Base-by-base conservation (phyloP, 1,140 invertebrate species). In the Pogonomyrmex californicus region DNA sequence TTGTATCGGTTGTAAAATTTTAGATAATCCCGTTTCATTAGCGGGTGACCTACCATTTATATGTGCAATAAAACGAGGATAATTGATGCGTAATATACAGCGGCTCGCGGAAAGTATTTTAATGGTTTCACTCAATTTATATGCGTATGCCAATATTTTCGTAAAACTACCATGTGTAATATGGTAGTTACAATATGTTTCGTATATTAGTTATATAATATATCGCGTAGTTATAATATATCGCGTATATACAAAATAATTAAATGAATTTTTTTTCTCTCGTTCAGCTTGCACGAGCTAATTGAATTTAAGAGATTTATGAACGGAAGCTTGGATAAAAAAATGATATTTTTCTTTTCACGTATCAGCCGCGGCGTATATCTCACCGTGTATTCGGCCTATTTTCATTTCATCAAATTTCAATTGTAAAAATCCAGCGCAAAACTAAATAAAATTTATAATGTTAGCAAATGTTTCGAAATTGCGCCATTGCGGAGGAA, bases 321-420 rank as follows among this genome's bases (percentile, higher is more conserved):
- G 38, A 79, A 70, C 44, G 4, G n/a, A n/a, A n/a, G 10, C 14
- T 49, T 23, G 17, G 5, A 62, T 38, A n/a, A 41, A 56, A 60
- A 70, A 58, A 70, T 75, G 54, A 58, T 33, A 47, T 73, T 73
- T 30, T 14, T 33, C 10, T 58, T 56, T 44, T 6, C n/a, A 33
- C 23, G 6, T 17, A 49, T 70, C 47, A 14, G 9, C 12, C 2
- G 12, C 12, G n/a, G 6, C 5, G 54, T 9, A 82, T 58, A 73
- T n/a, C 36, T 49, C 30, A 33, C 17, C 38, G 17, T 36, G 14
- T 44, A 23, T 70, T 41, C 14, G 47, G 14, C 14, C 38, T 62
- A 75, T 75, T 75, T 83, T 73, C 30, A 2, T 73, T 73, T 47
- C 41, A 75, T 73, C 38, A 75, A 75, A 83, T 75, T 60, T 75